Evolutionary conservation across 2,797 vertebrate genomes (phyloP).

Genomic region (Columba guinea): DNA sequence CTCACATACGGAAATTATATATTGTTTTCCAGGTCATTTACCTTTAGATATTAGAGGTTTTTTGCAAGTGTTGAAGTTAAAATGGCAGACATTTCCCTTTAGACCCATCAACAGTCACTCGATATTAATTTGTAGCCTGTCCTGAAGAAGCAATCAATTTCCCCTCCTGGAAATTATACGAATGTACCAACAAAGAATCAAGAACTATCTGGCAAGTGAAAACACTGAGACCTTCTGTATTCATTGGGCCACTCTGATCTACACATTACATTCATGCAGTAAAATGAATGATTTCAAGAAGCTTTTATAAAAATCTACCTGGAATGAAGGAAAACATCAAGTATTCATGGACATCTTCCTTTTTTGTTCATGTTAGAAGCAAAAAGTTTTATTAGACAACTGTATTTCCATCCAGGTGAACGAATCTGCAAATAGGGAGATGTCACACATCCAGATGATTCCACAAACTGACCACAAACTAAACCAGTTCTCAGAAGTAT

Average conservation of each 20-base stretch:
- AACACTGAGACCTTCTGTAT: neutral
- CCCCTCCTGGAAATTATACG: neutral
- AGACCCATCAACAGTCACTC: neutral
- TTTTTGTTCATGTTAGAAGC: neutral
- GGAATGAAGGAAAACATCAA: neutral
- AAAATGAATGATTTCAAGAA: neutral
- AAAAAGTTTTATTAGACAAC: neutral
- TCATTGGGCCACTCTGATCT: neutral
- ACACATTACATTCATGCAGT: neutral
- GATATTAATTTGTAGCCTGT: neutral
- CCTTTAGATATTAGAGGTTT: neutral
- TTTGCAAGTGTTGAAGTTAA: neutral
- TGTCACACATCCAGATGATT: neutral
- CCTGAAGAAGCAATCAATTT: neutral
- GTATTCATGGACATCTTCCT: neutral
- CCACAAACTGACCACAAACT: neutral
- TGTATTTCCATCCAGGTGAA: neutral
- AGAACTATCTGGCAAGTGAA: neutral
- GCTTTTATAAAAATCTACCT: neutral
- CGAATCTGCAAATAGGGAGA: neutral
- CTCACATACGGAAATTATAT: too few relatives aligned
- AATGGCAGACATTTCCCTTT: neutral
- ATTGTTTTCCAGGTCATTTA: constrained; percentile 25
- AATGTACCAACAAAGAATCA: neutral
- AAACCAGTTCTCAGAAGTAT: neutral